phyloP scores from a whole-genome alignment of 2,113 vertebrate genomes.

The Pluvialis apricaria region DNA sequence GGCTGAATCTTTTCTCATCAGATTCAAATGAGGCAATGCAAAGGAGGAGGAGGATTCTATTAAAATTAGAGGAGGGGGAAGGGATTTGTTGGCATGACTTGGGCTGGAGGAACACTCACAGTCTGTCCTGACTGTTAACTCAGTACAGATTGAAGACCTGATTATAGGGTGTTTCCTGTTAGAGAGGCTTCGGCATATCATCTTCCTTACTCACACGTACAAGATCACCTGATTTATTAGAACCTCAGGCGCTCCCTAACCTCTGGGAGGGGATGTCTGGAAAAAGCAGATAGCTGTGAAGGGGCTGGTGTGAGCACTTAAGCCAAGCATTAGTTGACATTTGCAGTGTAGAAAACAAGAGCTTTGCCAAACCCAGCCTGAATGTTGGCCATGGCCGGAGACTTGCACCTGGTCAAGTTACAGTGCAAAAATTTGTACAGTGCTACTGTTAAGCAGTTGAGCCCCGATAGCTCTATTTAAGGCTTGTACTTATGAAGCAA shows the following conservation, averaged over 20 bases:
- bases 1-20: background rate
- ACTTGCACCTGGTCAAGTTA: slow-evolving; percentile 35
- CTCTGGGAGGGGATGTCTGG: background rate
- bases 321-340: background rate
- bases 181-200: background rate
- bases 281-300: background rate
- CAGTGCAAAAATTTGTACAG: background rate
- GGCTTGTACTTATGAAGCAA: background rate
- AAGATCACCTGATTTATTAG: background rate
- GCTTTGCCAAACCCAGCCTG: background rate
- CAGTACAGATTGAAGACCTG: background rate
- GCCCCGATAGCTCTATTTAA: background rate
- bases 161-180: background rate
- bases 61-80: background rate
- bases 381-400: background rate
- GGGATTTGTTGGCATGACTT: background rate
- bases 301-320: background rate
- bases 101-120: background rate
- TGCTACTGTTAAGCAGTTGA: slow-evolving; percentile 23
- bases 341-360: background rate
- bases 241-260: background rate
- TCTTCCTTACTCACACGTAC: background rate
- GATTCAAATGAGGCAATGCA: slow-evolving; percentile 1
- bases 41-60: slow-evolving; percentile 2
- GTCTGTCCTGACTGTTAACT: background rate